Evolutionary conservation across 2,113 vertebrate genomes (phyloP).

Genomic region (Onychostruthus taczanowskii): DNA sequence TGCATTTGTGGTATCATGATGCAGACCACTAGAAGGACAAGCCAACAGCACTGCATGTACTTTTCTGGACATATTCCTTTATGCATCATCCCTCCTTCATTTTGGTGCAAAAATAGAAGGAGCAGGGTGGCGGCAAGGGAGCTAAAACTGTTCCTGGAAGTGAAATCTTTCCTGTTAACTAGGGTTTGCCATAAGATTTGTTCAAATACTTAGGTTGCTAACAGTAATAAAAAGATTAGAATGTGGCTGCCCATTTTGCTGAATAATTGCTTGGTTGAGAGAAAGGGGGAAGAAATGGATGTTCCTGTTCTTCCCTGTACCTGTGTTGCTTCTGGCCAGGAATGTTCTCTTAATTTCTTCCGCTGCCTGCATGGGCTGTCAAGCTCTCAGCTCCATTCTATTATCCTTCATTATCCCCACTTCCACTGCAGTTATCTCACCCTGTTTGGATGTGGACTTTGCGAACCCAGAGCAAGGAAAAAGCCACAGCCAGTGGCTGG

Average conservation of each 20-base stretch:
- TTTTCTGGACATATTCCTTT: neutral
- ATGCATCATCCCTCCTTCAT: neutral
- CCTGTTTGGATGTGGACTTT: neutral
- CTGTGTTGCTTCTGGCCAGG: neutral
- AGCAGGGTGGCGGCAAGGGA: rapidly evolving
- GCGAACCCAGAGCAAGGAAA: neutral
- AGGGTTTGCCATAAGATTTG: neutral
- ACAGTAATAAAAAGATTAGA: neutral
- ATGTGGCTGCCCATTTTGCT: neutral
- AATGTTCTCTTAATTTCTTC: neutral
- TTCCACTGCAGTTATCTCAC: neutral
- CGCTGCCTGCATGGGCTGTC: neutral
- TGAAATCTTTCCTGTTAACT: neutral
- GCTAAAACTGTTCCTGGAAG: neutral
- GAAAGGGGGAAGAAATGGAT: neutral
- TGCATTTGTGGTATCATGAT: neutral
- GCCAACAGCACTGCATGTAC: neutral
- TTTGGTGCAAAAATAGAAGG: neutral
- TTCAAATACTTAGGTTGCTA: neutral
- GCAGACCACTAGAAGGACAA: neutral
- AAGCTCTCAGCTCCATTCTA: neutral
- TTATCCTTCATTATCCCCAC: neutral
- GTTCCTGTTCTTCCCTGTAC: neutral
- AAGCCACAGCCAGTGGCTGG: neutral
- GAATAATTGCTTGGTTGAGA: neutral